Conservation (phyloP, 1,140 invertebrate genomes). For the Gryllus bimaculatus region DNA sequence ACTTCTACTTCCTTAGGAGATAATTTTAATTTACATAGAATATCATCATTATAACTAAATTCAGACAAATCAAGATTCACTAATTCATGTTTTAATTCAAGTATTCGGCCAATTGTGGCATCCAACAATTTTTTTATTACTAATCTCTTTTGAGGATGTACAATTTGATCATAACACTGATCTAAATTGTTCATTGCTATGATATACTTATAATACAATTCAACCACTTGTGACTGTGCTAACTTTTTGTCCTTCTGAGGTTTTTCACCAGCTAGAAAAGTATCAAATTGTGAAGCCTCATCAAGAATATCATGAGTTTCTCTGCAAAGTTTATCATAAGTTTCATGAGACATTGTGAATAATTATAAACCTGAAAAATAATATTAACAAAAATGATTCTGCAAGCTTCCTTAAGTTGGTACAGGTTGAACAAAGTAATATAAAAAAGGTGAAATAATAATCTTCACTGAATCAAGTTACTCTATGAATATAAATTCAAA, state of each 20-base stretch:
- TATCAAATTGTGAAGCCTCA: slow-evolving; percentile 51
- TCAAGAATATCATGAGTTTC: slow-evolving; percentile 51
- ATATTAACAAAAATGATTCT: too few relatives aligned
- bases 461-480: too few relatives aligned
- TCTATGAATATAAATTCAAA: too few relatives aligned
- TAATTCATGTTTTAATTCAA: slow-evolving; percentile 74
- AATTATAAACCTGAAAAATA: too few relatives aligned
- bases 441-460: too few relatives aligned
- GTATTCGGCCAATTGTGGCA: slow-evolving; percentile 62
- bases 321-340: slow-evolving; percentile 58
- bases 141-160: slow-evolving; percentile 84
- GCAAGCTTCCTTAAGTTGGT: too few relatives aligned
- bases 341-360: slow-evolving; percentile 55
- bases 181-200: slow-evolving; percentile 64
- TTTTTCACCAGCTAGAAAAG: slow-evolving; percentile 49
- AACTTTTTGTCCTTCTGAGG: slow-evolving; percentile 48
- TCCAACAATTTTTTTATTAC: slow-evolving; percentile 71
- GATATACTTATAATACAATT: slow-evolving; percentile 71
- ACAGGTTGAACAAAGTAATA: too few relatives aligned
- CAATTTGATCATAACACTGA: slow-evolving; percentile 77
- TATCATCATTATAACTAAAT: slow-evolving; percentile 76
- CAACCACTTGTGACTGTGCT: slow-evolving; percentile 45
- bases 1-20: slow-evolving; percentile 58
- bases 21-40: slow-evolving; percentile 47
- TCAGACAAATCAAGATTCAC: slow-evolving; percentile 78